Conservation (phyloP, 2,113 vertebrate species). For the Centropristis striata region DNA sequence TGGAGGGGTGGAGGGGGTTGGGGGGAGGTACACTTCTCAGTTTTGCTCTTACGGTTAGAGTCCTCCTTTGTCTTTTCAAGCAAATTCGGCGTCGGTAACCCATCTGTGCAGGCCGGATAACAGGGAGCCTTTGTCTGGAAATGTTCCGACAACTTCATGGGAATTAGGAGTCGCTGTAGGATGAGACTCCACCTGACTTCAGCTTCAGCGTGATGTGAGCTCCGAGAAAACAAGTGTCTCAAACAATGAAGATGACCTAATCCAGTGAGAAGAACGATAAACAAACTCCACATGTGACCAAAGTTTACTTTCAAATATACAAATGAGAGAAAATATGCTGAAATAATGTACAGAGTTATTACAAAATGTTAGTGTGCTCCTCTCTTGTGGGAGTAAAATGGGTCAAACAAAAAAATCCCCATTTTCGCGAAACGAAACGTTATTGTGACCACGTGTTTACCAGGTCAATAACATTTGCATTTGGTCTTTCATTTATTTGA, state of each 20-base stretch:
- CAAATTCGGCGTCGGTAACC: conserved; percentile 78
- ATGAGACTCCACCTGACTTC: conserved; percentile 41
- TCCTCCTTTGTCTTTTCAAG: conserved; percentile 78
- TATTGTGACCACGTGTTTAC: not conserved
- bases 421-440: not conserved
- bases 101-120: conserved; percentile 80
- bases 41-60: conserved; percentile 76
- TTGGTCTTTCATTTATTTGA: not conserved
- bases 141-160: conserved; percentile 69
- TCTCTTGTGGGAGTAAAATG: not conserved
- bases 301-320: not conserved
- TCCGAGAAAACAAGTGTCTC: not conserved
- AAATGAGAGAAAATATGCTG: not conserved
- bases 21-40: conserved; percentile 40
- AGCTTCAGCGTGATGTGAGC: conserved; percentile 4
- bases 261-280: not conserved
- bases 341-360: too few relatives aligned
- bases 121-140: conserved; percentile 77
- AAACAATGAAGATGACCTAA: not conserved
- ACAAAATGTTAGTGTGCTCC: not conserved
- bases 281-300: not conserved
- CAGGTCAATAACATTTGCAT: not conserved
- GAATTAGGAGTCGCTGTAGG: conserved; percentile 64
- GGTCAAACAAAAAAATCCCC: not conserved
- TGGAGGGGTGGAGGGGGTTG: not conserved